Base-by-base conservation (phyloP, 2,888 invertebrate genomes). In the Lasioglossum lativentre region DNA sequence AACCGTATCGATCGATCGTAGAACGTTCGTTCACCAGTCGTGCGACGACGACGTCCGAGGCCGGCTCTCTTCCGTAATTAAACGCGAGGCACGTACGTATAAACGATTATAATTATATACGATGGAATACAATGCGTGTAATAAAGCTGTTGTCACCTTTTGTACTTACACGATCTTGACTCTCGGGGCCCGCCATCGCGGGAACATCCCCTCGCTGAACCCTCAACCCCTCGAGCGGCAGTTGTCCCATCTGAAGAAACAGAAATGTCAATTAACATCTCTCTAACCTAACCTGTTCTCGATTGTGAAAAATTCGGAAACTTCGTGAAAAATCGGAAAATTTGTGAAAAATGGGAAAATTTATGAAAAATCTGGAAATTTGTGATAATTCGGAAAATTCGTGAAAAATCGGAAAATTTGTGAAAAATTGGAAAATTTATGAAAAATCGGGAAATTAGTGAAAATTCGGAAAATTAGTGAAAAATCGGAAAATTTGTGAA, bases 91-190 rank as follows among this genome's bases (percentile, higher is more conserved):
- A 86, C 89, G 89, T 90, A 86, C 89, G 87, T 90, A 90, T 90
- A 85, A 86, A 89, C 87, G 90, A 91, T 91, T 91, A 91, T 90
- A 90, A 88, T 90, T 63, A 89, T 88, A 34, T 19, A 66, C 16
- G 66, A 91, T 74, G 83, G 86, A 85, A 90, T 90, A 90, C 82
- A 83, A 90, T 89, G 91, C 59, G 59, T 92, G 91, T 93, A 92
- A 92, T 90, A 88, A 93, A 92, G 91, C 92, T 91, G 92, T 93
- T 92, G 92, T 94, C 92, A 92, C 91, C 91, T 93, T 93, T 94
- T 93, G 94, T 94, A 94, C 93, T 94, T 94, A 94, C 84, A 90
- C 66, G 34, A 34, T 34, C 59, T 30, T 45, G 71, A n/a, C 42
- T 2, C 16, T 30, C 59, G 59, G 6, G 59, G 27, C 0, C 2